These are phyloP conservation scores for Lasioglossum malachurum DNA, from an alignment of 2,888 invertebrate genomes.

Conservation along the genomic window DNA sequence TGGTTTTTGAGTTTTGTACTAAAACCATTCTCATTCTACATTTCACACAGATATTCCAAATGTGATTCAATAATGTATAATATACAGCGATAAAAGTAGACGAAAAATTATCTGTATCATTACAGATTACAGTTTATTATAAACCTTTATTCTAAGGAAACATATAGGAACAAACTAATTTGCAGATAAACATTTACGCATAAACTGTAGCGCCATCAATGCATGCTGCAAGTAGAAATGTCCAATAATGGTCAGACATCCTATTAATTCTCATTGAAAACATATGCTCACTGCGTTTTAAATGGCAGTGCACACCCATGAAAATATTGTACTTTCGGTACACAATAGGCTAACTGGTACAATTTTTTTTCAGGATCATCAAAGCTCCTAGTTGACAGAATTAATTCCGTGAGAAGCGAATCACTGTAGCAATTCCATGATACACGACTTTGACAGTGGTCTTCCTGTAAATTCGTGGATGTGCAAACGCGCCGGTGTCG, in stretches of 20 bases:
- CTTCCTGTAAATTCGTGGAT: background rate
- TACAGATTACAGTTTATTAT: too few species aligned
- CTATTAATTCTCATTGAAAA: too few species aligned
- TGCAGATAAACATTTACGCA: too few species aligned
- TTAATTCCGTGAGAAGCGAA: background rate
- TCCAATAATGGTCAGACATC: background rate
- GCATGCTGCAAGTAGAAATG: background rate
- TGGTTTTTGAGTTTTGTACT: background rate
- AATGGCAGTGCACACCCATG: background rate
- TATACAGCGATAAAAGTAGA: too few species aligned
- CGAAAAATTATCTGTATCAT: too few species aligned
- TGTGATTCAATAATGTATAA: background rate
- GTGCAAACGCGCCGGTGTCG: background rate
- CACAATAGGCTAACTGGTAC: too few species aligned
- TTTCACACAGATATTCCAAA: background rate
- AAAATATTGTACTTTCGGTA: background rate
- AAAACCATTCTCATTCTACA: background rate
- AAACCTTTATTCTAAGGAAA: too few species aligned
- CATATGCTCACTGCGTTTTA: background rate
- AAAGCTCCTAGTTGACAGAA: background rate
- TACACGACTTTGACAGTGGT: background rate
- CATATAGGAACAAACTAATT: too few species aligned
- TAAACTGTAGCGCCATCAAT: background rate
- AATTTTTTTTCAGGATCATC: background rate
- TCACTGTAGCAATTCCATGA: background rate